Evolutionary conservation across 2,888 invertebrate genomes (phyloP), one percentile per base, ranked within the genome.

Genomic region (Tortricodes alternella): DNA sequence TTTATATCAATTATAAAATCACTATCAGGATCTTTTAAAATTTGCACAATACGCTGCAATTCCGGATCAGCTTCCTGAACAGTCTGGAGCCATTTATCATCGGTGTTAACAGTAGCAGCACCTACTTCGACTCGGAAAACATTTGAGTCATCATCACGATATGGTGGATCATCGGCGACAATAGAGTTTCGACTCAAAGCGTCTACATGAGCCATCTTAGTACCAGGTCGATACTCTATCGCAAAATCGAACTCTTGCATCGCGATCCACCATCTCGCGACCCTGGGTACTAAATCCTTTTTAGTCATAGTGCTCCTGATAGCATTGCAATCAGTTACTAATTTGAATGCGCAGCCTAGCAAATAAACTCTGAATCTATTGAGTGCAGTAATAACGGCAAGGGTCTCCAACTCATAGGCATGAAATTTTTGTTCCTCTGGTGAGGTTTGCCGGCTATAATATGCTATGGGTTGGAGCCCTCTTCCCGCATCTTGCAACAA

Each of bases 231-330:
- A 34, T 62, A 59, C 29, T 64, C 62, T 5, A 66, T 49, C 1
- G 3, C 37, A 35, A 65, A 63, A 37, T 64, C 56, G 32, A 50
- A 66, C 19, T 63, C 62, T 38, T 66, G 66, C 61, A 65, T 63
- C 1, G 49, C 24, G 8, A 63, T 49, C 27, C 43, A 66, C 62
- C 63, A 66, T 16, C 65, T 35, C 5, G 65, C 62, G 1, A 64
- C 62, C 1, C 65, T 38, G 3, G 65, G 64, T 7, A 63, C 38
- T 5, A 64, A 38, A 50, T 64, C 60, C 34, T 15, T 46, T 39
- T 64, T 64, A 1, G 53, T 59, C 61, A 62, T 61, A 4, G 62
- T 60, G 4, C 51, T 48, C 1, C 58, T 46, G 3, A 62, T 34
- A 0, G 59, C 59, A 13, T 15, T 13, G 9, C 34, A 34, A 15